A percentile compares a stretch with the other conserved stretches of the same genome.
phyloP scores from a whole-genome alignment of 2,797 vertebrate species.

The Zonotrichia albicollis region DNA sequence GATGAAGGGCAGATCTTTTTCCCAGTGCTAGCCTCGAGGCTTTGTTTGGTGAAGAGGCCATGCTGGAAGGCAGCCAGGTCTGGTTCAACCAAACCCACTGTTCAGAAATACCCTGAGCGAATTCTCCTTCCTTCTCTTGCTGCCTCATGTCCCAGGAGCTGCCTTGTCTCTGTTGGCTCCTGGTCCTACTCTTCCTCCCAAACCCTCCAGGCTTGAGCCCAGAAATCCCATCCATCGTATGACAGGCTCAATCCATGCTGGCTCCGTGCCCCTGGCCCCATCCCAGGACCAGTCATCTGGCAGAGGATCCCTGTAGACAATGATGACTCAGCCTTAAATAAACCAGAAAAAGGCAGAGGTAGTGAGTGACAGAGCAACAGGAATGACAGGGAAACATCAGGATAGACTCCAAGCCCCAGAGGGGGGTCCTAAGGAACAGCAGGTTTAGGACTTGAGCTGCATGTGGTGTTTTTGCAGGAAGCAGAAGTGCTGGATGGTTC shows the following conservation, averaged over 20 bases:
- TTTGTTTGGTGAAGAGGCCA: background rate
- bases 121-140: background rate
- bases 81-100: background rate
- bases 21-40: background rate
- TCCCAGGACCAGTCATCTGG: background rate
- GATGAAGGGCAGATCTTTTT: background rate
- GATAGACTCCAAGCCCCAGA: background rate
- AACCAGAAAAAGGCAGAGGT: background rate
- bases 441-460: background rate
- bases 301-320: accelerated
- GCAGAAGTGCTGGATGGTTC: background rate
- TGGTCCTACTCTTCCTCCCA: background rate
- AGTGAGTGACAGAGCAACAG: background rate
- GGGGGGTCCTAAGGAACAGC: background rate
- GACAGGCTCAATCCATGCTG: background rate
- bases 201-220: background rate
- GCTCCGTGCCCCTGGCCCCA: background rate
- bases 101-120: background rate
- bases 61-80: background rate
- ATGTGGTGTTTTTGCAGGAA: background rate
- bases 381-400: background rate
- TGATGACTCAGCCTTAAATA: background rate
- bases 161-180: conserved; percentile 9
- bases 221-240: background rate
- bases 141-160: background rate